Evolutionary conservation across 2,888 invertebrate species (phyloP), one percentile per base, ranked within the genome.

Genomic region (Acleris laterana): DNA sequence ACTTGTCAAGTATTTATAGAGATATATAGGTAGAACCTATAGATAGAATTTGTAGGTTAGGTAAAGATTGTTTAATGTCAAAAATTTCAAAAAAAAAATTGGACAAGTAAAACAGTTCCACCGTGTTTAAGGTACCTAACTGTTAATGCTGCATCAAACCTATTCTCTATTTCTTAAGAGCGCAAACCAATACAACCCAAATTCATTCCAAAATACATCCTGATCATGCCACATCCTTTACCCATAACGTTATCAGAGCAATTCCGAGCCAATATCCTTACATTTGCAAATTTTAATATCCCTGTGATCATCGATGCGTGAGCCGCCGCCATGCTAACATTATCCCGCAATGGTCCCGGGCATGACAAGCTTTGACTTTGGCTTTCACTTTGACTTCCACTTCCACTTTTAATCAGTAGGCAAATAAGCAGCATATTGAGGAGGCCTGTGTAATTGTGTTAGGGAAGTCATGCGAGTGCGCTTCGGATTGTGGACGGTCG

Each of bases 381-480:
- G 88, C 89, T 90, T 91, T n/a, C 44, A 44, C 44, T 44, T 46
- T 46, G 46, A 52, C 64, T 65, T 61, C 55, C 55, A 55, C 65
- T 65, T 55, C 61, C 85, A 88, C 90, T 90, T 92, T 90, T 91
- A 90, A 91, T 91, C 91, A 91, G 86, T 85, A 79, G 75, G 83
- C 90, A 89, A 90, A 92, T 87, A 89, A 81, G 78, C 76, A 87
- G 90, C 90, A 89, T 90, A 89, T 89, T 88, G 90, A 90, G 89
- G 80, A 89, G 83, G 74, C 74, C 62, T 91, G 91, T 89, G 90
- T 86, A 92, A 92, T 92, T 91, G 90, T 76, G 81, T 92, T 89
- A 91, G 88, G 78, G 79, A 72, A 72, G 70, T 71, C 80, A 79
- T 81, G 84, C 79, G 73, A 77, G 71, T 87, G 88, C 68, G 63